These are phyloP conservation scores for Scaptomyza pallida DNA, from an alignment of 1,140 invertebrate species.

Conservation along the genomic window DNA sequence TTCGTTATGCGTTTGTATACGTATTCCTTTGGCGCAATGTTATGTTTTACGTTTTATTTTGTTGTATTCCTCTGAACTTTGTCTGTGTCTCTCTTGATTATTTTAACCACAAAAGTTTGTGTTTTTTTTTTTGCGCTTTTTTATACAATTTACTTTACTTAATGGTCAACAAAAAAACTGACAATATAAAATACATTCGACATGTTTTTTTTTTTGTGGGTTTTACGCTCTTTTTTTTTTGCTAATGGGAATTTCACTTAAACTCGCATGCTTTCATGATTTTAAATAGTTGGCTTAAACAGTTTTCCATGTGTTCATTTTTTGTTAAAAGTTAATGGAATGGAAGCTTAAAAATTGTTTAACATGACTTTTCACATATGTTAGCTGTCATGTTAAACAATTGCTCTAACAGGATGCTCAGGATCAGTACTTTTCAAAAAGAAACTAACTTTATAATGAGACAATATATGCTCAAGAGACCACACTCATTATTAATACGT, in stretches of 20 bases:
- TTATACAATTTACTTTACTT: constrained; percentile 25
- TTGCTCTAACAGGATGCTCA: too few species aligned
- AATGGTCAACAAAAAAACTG: constrained; percentile 19
- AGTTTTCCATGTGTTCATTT: not conserved
- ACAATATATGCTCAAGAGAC: not conserved
- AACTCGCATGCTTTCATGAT: constrained; percentile 40
- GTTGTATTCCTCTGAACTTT: constrained; percentile 6
- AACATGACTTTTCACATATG: too few species aligned
- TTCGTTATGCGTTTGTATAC: not conserved
- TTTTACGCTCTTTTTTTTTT: constrained; percentile 26
- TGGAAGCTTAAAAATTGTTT: not conserved
- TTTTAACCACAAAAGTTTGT: constrained; percentile 25
- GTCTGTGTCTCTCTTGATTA: constrained; percentile 19
- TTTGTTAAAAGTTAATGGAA: too few species aligned
- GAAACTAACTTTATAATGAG: not conserved
- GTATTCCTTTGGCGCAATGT: not conserved
- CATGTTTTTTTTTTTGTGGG: constrained; percentile 32
- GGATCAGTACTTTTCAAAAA: too few species aligned
- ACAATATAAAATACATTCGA: constrained; percentile 3
- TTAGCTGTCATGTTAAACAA: too few species aligned
- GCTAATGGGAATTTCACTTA: constrained; percentile 55
- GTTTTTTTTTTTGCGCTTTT: constrained; percentile 19
- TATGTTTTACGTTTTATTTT: not conserved
- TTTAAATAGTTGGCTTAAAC: constrained; percentile 8
- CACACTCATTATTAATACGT: constrained; percentile 7